These are phyloP conservation scores for Tetropium fuscum DNA, from an alignment of 2,888 invertebrate species.

Conservation along the genomic window DNA sequence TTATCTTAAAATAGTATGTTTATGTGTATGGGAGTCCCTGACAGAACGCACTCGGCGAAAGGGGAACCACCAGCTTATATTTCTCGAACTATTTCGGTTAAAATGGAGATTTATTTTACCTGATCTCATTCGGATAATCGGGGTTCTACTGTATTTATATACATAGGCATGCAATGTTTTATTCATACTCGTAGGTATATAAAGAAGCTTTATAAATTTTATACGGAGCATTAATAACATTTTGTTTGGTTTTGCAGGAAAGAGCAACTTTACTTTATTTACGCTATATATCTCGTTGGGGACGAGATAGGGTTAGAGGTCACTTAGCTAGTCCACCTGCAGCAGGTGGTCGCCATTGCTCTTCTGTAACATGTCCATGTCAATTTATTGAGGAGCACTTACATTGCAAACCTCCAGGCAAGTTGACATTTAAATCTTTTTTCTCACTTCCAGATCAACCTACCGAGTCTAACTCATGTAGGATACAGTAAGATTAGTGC, in stretches of 20 bases:
- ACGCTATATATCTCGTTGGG: constrained; percentile 90
- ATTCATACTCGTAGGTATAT: too few species aligned
- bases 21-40: too few species aligned
- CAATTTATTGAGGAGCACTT: constrained; percentile 93
- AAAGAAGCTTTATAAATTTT: too few species aligned
- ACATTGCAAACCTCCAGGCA: constrained; percentile 80
- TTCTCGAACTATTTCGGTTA: too few species aligned
- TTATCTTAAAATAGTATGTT: too few species aligned
- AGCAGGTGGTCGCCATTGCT: constrained; percentile 83
- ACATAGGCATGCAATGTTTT: too few species aligned
- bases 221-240: not conserved
- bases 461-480: constrained; percentile 22
- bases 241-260: constrained; percentile 71
- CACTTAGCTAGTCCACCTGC: constrained; percentile 76
- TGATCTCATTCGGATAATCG: too few species aligned
- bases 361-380: constrained; percentile 83
- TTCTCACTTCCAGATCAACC: constrained; percentile 62
- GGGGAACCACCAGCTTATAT: too few species aligned
- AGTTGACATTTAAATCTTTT: constrained; percentile 62
- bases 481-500: constrained; percentile 27
- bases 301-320: constrained; percentile 79
- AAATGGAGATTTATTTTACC: too few species aligned
- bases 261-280: constrained; percentile 84
- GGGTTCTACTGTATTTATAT: too few species aligned
- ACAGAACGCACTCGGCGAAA: too few species aligned